These are phyloP conservation scores for Calliopsis andreniformis DNA, from an alignment of 1,140 invertebrate species.

Conservation along the genomic window DNA sequence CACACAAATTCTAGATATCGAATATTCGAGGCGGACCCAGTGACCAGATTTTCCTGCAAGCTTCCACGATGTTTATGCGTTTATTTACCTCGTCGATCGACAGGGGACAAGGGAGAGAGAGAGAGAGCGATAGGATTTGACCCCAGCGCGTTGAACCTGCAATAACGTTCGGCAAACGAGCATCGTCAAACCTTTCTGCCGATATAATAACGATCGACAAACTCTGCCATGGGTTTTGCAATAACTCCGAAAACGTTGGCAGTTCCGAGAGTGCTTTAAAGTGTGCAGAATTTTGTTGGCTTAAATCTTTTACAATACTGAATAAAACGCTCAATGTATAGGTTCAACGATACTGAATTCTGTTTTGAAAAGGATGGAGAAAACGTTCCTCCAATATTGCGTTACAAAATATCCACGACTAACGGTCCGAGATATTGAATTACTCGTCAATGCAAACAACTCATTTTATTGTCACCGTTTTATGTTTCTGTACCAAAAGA, in stretches of 20 bases:
- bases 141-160: constrained; percentile 11
- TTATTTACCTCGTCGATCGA: constrained; percentile 22
- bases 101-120: neutral
- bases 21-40: constrained; percentile 29
- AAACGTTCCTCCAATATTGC: too few species aligned
- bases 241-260: constrained; percentile 13
- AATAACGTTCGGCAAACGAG: constrained; percentile 42
- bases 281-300: neutral
- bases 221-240: constrained; percentile 28
- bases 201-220: constrained; percentile 45
- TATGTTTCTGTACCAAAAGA: too few species aligned
- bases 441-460: too few species aligned
- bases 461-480: too few species aligned
- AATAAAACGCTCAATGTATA: too few species aligned
- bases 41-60: constrained; percentile 19
- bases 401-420: too few species aligned
- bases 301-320: too few species aligned
- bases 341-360: too few species aligned
- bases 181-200: constrained; percentile 45
- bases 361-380: too few species aligned
- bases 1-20: constrained; percentile 28
- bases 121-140: neutral
- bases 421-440: too few species aligned
- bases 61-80: constrained; percentile 31
- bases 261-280: neutral